Evolutionary conservation across 2,797 vertebrate genomes (phyloP), one percentile per base, ranked within the genome.

Genomic region (Hybognathus amarus): DNA sequence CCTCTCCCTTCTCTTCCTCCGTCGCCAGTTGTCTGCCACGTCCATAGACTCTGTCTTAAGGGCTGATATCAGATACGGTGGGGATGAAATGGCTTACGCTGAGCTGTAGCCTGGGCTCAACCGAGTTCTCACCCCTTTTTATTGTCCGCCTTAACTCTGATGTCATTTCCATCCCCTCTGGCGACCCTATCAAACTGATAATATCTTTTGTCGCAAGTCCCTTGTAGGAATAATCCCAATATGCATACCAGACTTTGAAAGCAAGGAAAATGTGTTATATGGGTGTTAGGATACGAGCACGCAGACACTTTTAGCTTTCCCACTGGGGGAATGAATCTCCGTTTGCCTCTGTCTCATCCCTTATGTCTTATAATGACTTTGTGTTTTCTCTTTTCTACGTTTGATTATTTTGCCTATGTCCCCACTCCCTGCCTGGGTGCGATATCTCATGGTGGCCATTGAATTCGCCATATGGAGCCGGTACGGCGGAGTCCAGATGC

Each of bases 131-230:
- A 68, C 67, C 13, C 80, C 70, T 66, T 85, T 79, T 56, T 77
- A 86, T 84, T 85, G 79, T 87, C 76, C n/a, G 64, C 61, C 40
- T 80, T 80, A 54, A 71, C 64, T 85, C 81, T 84, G 83, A 88
- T 88, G 87, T 88, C 85, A 89, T 86, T 85, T 89, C 87, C 82
- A 82, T 87, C 70, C 78, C 85, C 56, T 36, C 47, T 78, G 68
- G 78, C 54, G 61, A 85, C 85, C 85, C 87, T 52, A 52, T 42
- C 50, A 73, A 77, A 80, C 77, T 52, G 87, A 87, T 90, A 83
- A 85, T 84, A 85, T 87, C 87, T 85, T 70, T 80, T 71, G 74
- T 79, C 75, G 69, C 76, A 64, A 63, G 68, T 85, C 59, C 71
- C 85, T 82, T 82, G 75, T 85, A 82, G 78, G 59, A 80, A 77